Percentiles rank a stretch among this genome's conserved stretches.
Conservation (phyloP, 2,797 vertebrate genomes). For the Enteromius treurensis region DNA sequence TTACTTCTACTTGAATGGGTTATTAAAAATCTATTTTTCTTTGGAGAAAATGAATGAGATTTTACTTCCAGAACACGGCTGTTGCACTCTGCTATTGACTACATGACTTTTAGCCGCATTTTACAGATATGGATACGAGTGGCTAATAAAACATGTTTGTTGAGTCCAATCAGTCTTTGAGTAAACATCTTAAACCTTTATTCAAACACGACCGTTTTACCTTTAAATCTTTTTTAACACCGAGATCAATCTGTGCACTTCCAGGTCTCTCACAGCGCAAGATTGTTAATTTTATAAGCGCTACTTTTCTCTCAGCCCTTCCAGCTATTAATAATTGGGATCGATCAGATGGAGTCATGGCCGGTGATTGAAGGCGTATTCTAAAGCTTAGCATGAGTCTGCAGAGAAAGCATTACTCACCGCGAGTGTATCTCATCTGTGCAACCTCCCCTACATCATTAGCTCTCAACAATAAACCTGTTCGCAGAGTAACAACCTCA, state of each 20-base stretch:
- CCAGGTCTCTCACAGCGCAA: slow-evolving; percentile 33
- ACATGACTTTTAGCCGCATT: not conserved
- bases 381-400: slow-evolving; percentile 14
- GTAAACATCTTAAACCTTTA: slow-evolving; percentile 36
- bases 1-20: not conserved
- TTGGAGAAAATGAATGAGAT: not conserved
- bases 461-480: not conserved
- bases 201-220: slow-evolving; percentile 11
- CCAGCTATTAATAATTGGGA: slow-evolving; percentile 45
- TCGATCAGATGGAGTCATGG: slow-evolving; percentile 32
- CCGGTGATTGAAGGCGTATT: not conserved
- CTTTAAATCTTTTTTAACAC: slow-evolving; percentile 40
- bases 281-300: slow-evolving; percentile 57
- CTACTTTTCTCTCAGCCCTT: slow-evolving; percentile 47
- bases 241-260: slow-evolving; percentile 42
- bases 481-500: not conserved
- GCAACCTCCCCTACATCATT: slow-evolving; percentile 12
- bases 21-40: not conserved
- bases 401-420: slow-evolving; percentile 28
- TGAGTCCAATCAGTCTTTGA: not conserved
- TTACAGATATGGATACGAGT: not conserved
- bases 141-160: slow-evolving; percentile 3
- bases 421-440: not conserved
- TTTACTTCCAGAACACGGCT: not conserved
- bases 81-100: not conserved